phyloP scores from a whole-genome alignment of 2,888 invertebrate species.

The Lissonota sp. region DNA sequence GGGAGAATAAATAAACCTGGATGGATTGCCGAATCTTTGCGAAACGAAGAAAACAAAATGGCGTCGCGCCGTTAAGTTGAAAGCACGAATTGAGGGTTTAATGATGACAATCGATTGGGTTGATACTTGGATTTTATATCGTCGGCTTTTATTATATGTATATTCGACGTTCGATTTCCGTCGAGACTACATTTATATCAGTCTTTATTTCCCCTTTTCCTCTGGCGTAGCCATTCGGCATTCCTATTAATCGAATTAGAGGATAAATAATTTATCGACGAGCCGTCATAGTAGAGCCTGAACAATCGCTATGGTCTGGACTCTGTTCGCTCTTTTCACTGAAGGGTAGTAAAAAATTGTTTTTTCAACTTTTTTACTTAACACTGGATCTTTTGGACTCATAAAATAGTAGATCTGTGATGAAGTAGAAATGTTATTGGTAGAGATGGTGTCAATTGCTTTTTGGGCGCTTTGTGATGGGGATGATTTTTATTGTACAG shows the following conservation, averaged over 20 bases:
- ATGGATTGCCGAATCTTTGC: not conserved
- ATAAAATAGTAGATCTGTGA: too few relatives aligned
- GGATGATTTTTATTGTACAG: too few relatives aligned
- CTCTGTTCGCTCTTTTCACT: too few relatives aligned
- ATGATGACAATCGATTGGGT: not conserved
- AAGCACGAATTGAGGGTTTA: not conserved
- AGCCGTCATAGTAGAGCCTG: conserved; percentile 28
- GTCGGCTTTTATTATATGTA: not conserved
- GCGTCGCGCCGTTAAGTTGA: not conserved
- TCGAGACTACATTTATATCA: not conserved
- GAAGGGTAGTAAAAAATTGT: too few relatives aligned
- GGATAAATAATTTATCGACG: conserved; percentile 52
- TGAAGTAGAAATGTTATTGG: too few relatives aligned
- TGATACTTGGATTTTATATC: not conserved
- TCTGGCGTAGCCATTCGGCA: conserved; percentile 3
- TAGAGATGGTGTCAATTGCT: too few relatives aligned
- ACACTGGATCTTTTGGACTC: too few relatives aligned
- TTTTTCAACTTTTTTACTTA: too few relatives aligned
- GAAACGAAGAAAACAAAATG: not conserved
- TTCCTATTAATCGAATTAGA: conserved; percentile 50
- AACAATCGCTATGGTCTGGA: not conserved
- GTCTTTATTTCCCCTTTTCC: not conserved
- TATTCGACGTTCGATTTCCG: conserved; percentile 8
- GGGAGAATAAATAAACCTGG: not conserved
- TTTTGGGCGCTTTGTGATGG: too few relatives aligned